Base-by-base conservation (phyloP, 2,888 invertebrate genomes). In the Drosophila affinis region DNA sequence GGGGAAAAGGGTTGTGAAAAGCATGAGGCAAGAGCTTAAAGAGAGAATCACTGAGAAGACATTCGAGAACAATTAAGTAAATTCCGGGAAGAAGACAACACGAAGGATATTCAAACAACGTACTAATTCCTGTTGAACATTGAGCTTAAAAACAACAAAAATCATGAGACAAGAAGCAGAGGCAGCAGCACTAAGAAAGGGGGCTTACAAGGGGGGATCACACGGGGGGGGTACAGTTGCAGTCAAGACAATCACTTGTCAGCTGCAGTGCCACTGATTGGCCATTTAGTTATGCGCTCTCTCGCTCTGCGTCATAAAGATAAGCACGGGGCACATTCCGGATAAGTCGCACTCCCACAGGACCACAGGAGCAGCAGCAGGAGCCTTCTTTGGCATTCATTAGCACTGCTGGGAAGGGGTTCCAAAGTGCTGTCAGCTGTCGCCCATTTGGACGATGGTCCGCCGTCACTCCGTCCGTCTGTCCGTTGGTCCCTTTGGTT, bases 251-350 rank as follows among this genome's bases (percentile, higher is more conserved):
- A 72, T 81, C 73, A 79, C 74, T 77, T 77, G 79, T 54, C 56
- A 79, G 72, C 63, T 74, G 72, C 68, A 79, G 63, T 55, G 57
- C 72, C 75, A 72, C 77, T 85, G 80, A 83, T 83, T 83, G 80
- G 65, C 68, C 78, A 78, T 85, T 83, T 77, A 77, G 83, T 86
- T 80, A 82, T 82, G 83, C 86, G 74, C 39, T 39, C 39, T 39
- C n/a, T 10, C 39, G 39, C 39, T 39, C 39, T 39, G 3, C 72
- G 46, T 75, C 75, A 75, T 80, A 85, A 76, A 82, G 83, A 83
- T 82, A 82, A 80, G 76, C 72, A 75, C 49, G 67, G 27, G 49
- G 7, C 29, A 29, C 29, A 29, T 29, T 29, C 29, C 18, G 62
- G 52, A 48, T 56, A 56, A 60, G 57, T 58, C 56, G 44, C 46